These are phyloP conservation scores for Sinocyclocheilus rhinocerous DNA, from an alignment of 2,113 vertebrate genomes.

Conservation along the genomic window DNA sequence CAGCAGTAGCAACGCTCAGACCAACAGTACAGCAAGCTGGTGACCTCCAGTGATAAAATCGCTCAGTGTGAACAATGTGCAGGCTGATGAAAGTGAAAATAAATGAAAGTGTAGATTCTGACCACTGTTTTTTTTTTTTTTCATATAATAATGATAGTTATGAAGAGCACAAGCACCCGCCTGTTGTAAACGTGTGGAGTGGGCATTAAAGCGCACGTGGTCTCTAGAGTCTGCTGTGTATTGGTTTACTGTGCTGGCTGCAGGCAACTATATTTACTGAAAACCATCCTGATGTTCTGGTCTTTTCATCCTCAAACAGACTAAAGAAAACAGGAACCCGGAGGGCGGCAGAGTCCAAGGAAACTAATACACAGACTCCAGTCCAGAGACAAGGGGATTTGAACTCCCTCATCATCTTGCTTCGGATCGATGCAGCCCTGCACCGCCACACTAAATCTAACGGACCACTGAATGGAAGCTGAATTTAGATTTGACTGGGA, in stretches of 20 bases:
- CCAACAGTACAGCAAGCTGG: background rate
- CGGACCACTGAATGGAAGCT: background rate
- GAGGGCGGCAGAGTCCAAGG: slow-evolving; percentile 43
- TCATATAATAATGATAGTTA: background rate
- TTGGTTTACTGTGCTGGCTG: slow-evolving; percentile 57
- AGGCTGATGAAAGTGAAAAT: background rate
- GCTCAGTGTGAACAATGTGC: background rate
- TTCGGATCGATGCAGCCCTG: slow-evolving; percentile 44
- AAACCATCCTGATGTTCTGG: slow-evolving; percentile 49
- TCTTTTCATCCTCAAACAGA: slow-evolving; percentile 56
- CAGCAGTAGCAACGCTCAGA: background rate
- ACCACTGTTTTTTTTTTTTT: background rate
- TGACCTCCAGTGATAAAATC: background rate
- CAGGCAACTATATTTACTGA: slow-evolving; percentile 53
- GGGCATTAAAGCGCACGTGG: no score
- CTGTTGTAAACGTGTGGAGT: slow-evolving; percentile 24
- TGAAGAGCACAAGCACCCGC: background rate
- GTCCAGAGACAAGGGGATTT: slow-evolving; percentile 46
- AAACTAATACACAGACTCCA: slow-evolving; percentile 40
- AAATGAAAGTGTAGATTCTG: background rate
- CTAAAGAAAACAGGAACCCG: slow-evolving; percentile 42
- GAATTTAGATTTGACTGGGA: background rate
- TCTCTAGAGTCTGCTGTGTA: slow-evolving; percentile 63
- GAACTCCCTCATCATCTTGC: slow-evolving; percentile 28
- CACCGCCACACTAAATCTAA: background rate